Base-by-base conservation (phyloP, 1,140 invertebrate species). In the Trachymyrmex septentrionalis region DNA sequence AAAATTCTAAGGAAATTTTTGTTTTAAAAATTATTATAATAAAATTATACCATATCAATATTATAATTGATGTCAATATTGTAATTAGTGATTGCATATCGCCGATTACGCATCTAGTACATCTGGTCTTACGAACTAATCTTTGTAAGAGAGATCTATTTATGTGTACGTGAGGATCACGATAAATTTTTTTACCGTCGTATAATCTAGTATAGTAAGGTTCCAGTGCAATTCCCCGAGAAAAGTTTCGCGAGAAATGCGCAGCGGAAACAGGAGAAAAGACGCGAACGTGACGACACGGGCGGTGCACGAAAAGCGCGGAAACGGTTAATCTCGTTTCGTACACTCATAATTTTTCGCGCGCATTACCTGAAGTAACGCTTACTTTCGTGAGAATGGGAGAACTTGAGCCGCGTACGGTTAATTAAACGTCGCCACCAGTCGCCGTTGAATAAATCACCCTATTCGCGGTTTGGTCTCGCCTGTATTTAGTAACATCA, bases 241-340 rank as follows among this genome's bases (percentile, higher is more conserved):
- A 61, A 73, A 84, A 84, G 80, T 84, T 84, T 61, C n/a, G 55
- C 80, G 57, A 84, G 59, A 73, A 84, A 84, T 50, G 55, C 69
- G n/a, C 57, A 34, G 55, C 38, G 55, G 34, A 72, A 82, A 53
- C 24, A 27, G 50, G 38, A 72, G 78, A 57, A 81, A 73, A 75
- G 69, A 84, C 50, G 67, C 67, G 67, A 73, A 82, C 53, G 53
- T 48, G 50, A 75, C 34, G 80, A 59, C 55, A 53, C 50, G 27
- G 64, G 67, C 50, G 82, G 30, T 64, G 73, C 59, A 38, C 72
- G 72, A 85, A 85, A 71, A 77, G 59, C 59, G 50, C 72, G 73
- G 59, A 85, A 78, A 78, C 63, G 38, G 82, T 85, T 81, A 86
- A 86, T 86, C 76, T 81, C 55, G 76, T 86, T 86, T 86, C 85